Conservation (phyloP, 2,113 vertebrate genomes). For the Stictonetta naevosa region DNA sequence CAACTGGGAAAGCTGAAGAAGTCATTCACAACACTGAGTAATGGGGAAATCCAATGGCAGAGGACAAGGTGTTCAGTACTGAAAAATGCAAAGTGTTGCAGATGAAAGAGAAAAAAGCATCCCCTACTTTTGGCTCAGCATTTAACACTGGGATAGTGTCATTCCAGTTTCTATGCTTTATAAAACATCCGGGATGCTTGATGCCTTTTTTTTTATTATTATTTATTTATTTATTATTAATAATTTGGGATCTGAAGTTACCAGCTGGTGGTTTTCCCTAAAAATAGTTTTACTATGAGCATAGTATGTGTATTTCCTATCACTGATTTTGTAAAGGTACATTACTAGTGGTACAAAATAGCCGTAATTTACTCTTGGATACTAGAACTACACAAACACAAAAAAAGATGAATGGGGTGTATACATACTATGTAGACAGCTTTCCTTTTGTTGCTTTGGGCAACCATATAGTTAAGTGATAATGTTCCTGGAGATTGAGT, state of each 20-base stretch:
- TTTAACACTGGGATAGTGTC: not conserved
- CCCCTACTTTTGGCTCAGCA: not conserved
- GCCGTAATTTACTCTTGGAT: conserved; percentile 36
- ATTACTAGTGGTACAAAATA: conserved; percentile 21
- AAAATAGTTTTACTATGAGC: conserved; percentile 11
- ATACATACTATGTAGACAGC: not conserved
- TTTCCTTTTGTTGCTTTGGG: conserved; percentile 55
- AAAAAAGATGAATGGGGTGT: conserved; percentile 3
- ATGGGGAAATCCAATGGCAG: not conserved
- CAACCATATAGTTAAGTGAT: conserved; percentile 58
- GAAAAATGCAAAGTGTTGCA: not conserved
- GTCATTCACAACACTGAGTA: not conserved
- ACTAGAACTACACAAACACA: not conserved
- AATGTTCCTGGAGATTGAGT: conserved; percentile 48
- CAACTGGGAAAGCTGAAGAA: not conserved
- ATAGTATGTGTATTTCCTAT: conserved; percentile 8
- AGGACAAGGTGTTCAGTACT: not conserved
- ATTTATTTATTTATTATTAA: not conserved
- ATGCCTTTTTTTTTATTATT: not conserved
- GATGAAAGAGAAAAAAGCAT: not conserved
- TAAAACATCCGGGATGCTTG: not conserved
- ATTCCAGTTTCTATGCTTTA: not conserved
- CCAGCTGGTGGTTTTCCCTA: conserved; percentile 36
- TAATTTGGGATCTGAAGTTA: not conserved
- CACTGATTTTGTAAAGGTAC: conserved; percentile 43